Conservation (phyloP, 2,888 invertebrate genomes). For the Lepidocyrtoides sp. region DNA sequence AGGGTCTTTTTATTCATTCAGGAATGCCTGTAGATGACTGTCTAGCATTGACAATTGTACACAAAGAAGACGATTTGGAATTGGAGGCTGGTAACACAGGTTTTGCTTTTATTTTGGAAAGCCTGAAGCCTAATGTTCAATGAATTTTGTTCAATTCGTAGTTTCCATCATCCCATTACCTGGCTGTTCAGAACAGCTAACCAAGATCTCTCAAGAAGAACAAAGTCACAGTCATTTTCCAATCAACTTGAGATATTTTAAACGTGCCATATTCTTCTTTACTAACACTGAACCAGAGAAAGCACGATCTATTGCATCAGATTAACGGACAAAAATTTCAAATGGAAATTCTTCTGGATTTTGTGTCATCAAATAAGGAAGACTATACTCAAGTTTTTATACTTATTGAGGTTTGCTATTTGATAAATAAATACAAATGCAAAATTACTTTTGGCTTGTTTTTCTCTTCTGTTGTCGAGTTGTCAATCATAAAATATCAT, state of each 20-base stretch:
- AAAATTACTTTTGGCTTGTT: no score
- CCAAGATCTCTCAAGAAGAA: slow-evolving; percentile 32
- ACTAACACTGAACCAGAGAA: neutral
- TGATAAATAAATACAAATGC: no score
- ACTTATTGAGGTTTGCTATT: slow-evolving; percentile 61
- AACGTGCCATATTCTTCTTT: slow-evolving; percentile 58
- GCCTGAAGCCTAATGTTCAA: slow-evolving; percentile 12
- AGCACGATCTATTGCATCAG: slow-evolving; percentile 41
- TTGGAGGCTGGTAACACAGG: slow-evolving; percentile 45
- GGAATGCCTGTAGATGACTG: slow-evolving; percentile 34
- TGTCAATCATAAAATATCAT: neutral
- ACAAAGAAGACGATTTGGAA: slow-evolving; percentile 11
- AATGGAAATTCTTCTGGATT: slow-evolving; percentile 72
- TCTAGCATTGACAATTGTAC: neutral
- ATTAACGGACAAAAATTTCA: slow-evolving; percentile 44
- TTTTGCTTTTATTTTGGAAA: neutral
- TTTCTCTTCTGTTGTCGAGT: no score
- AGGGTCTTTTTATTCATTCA: slow-evolving; percentile 21
- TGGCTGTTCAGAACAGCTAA: neutral
- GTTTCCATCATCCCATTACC: slow-evolving; percentile 5
- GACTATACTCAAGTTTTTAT: slow-evolving; percentile 17
- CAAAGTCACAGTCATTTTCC: neutral
- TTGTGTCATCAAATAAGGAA: neutral
- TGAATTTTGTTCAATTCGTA: neutral
- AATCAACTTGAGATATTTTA: slow-evolving; percentile 9